Evolutionary conservation across 2,113 vertebrate species (phyloP), one percentile per base, ranked within the genome.

Genomic region (Xenotilapia flavipinnis): DNA sequence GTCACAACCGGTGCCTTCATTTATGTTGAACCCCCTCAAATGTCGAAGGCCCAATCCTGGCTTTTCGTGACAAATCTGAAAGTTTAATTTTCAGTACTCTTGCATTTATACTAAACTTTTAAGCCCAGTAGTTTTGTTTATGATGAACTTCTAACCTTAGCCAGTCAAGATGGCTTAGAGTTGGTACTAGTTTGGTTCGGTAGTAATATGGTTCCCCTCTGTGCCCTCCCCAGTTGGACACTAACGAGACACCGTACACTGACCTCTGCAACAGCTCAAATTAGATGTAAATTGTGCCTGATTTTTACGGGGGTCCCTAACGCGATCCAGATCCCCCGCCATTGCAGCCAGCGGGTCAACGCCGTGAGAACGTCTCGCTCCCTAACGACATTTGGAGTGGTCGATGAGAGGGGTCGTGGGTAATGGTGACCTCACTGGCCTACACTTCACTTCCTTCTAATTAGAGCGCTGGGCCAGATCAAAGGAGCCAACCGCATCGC

Each of bases 401-500:
- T 97, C 97, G 97, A 98, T 97, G 97, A 97, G 97, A 97, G 95
- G 95, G 95, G 95, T 96, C 95, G 93, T 17, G 91, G 93, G 95
- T 97, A 97, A 97, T 97, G 97, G 98, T 97, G 97, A 96, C 96
- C 97, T 97, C 97, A 96, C 97, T 97, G 97, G 96, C 97, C 97
- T 97, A 97, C 97, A 98, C 98, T 98, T 97, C 96, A 97, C 97
- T 98, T 98, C 98, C 98, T 98, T 97, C 98, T 98, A 99, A 99
- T 99, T 98, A 98, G 97, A 96, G 96, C 96, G 94, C 96, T 97
- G 97, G 95, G 95, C 94, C 91, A 97, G 97, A 98, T 99, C 97
- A 98, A 98, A 96, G 97, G 93, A 93, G 93, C 95, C 94, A 97
- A 96, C 96, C 91, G 95, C 96, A 96, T 95, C 97, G 96, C 98